These are phyloP conservation scores for Hydropsyche tenuis DNA, from an alignment of 1,140 invertebrate species.

Conservation along the genomic window DNA sequence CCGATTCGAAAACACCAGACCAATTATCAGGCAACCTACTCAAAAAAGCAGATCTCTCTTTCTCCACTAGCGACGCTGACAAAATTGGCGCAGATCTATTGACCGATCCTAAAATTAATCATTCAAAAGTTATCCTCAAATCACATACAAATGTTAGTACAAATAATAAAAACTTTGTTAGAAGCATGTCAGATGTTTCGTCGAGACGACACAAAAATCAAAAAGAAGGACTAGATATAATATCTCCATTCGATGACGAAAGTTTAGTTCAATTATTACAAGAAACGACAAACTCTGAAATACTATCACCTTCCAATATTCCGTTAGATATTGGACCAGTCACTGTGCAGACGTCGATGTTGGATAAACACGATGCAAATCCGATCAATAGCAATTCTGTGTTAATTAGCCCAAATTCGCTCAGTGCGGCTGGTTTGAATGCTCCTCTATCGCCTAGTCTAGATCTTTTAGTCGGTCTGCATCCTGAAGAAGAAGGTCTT, in stretches of 20 bases:
- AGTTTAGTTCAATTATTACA: constrained; percentile 60
- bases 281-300: constrained; percentile 49
- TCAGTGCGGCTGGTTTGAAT: constrained; percentile 56
- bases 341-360: not conserved
- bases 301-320: constrained; percentile 33
- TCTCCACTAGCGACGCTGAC: constrained; percentile 36
- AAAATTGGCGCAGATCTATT: constrained; percentile 6
- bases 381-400: constrained; percentile 40
- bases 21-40: constrained; percentile 54
- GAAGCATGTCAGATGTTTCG: not conserved
- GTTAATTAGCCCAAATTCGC: constrained; percentile 60
- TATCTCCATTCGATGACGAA: constrained; percentile 60
- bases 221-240: constrained; percentile 52
- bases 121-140: constrained; percentile 37
- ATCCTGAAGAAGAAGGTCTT: constrained; percentile 66
- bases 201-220: constrained; percentile 8
- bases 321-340: constrained; percentile 20
- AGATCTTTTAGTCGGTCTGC: constrained; percentile 59
- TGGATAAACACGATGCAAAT: constrained; percentile 34
- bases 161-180: constrained; percentile 1
- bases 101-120: constrained; percentile 24
- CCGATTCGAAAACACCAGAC: constrained; percentile 55
- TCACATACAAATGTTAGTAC: constrained; percentile 39
- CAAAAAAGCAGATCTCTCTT: constrained; percentile 51
- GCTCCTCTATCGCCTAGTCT: constrained; percentile 60